A percentile compares a stretch with the other conserved stretches of the same genome.
Evolutionary conservation across 2,797 vertebrate genomes (phyloP).

Genomic region (Pithecia hirsuta): DNA sequence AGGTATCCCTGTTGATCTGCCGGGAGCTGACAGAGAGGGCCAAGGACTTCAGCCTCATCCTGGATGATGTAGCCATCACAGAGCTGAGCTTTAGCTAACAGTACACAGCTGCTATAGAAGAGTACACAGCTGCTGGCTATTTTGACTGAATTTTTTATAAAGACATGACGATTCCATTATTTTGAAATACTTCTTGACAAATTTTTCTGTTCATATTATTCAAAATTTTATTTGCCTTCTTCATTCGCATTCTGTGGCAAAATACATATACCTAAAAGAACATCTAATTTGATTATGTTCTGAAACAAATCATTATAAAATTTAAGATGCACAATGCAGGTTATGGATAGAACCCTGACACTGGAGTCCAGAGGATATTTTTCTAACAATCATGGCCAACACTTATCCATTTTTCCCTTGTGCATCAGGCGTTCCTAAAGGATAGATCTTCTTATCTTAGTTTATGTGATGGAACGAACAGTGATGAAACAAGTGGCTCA

Average conservation of each 20-base stretch:
- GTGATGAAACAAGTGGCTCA: conserved; percentile 89
- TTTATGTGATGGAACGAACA: not conserved
- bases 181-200: not conserved
- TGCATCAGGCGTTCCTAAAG: not conserved
- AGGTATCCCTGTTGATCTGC: conserved; percentile 94
- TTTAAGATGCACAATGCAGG: no score
- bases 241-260: not conserved
- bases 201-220: not conserved
- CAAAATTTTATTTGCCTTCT: not conserved
- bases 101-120: conserved; percentile 94
- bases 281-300: not conserved
- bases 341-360: not conserved
- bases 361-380: not conserved
- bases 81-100: conserved; percentile 94
- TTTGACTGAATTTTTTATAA: not conserved
- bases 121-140: conserved; percentile 81
- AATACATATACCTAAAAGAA: not conserved
- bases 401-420: not conserved
- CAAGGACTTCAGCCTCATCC: conserved; percentile 95
- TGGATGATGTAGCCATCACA: conserved; percentile 95
- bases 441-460: not conserved
- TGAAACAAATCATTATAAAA: not conserved
- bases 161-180: not conserved
- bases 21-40: conserved; percentile 93
- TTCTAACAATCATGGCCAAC: not conserved